These are phyloP conservation scores for Spodoptera picta DNA, from an alignment of 2,888 invertebrate species.

Conservation along the genomic window DNA sequence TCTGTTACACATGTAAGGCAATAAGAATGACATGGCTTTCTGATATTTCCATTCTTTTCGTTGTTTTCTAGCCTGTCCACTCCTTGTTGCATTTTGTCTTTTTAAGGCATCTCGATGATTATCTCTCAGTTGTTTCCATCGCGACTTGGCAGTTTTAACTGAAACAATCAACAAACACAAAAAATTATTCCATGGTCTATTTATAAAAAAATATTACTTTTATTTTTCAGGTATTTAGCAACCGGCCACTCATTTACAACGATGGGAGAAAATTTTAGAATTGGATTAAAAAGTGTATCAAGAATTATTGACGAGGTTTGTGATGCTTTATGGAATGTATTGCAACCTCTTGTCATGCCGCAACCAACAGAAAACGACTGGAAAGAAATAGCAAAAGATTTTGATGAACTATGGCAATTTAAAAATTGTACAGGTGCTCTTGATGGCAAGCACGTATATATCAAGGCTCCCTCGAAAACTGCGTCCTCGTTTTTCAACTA, in stretches of 20 bases:
- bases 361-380: conserved; percentile 36
- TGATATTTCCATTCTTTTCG: conserved; percentile 14
- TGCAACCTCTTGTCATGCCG: conserved; percentile 46
- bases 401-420: conserved; percentile 49
- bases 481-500: conserved; percentile 43
- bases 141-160: no score
- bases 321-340: conserved; percentile 36
- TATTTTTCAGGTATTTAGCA: no score
- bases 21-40: conserved; percentile 27
- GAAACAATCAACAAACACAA: no score
- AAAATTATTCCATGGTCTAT: no score
- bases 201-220: no score
- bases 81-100: no score
- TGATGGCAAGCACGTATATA: conserved; percentile 21
- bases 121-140: background rate
- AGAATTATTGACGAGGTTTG: conserved; percentile 45
- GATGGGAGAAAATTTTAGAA: no score
- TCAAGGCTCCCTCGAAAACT: conserved; percentile 19
- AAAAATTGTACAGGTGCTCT: conserved; percentile 29
- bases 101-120: no score
- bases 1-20: conserved; percentile 42
- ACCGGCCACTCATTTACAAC: no score
- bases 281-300: conserved; percentile 35
- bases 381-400: conserved; percentile 46
- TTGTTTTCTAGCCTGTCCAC: no score